A percentile compares a stretch with the other conserved stretches of the same genome.
Conservation (phyloP, 2,113 vertebrate species). For the Eidolon helvum region DNA sequence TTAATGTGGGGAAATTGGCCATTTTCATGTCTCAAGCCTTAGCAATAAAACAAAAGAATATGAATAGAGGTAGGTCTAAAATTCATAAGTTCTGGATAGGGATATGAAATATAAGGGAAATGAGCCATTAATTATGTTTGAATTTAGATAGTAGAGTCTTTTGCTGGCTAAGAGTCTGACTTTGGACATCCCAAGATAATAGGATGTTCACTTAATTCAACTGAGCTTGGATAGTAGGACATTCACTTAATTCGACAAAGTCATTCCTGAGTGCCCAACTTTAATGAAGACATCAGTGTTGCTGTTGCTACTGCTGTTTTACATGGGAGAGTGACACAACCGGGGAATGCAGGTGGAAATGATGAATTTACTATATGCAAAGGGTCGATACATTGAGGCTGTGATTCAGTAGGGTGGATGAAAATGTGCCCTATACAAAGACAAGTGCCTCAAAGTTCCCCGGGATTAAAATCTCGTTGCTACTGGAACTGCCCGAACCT, state of each 20-base stretch:
- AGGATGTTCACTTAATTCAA: not conserved
- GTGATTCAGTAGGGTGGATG: not conserved
- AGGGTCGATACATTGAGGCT: not conserved
- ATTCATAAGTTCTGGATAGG: not conserved
- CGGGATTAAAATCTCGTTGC: not conserved
- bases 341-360: not conserved
- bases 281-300: slow-evolving; percentile 4
- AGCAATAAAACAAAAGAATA: not conserved
- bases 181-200: slow-evolving; percentile 42
- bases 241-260: slow-evolving; percentile 51
- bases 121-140: slow-evolving; percentile 24
- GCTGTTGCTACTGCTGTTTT: not conserved
- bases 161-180: slow-evolving; percentile 24
- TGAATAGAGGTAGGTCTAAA: not conserved
- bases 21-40: not conserved
- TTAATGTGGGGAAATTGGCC: not conserved
- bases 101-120: slow-evolving; percentile 24
- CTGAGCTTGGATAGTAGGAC: slow-evolving; percentile 26
- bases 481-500: not conserved
- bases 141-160: slow-evolving; percentile 21
- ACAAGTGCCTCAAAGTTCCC: not conserved
- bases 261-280: slow-evolving; percentile 10
- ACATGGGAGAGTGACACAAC: not conserved
- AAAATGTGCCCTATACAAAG: not conserved
- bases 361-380: not conserved